Evolutionary conservation across 1,140 invertebrate species (phyloP), one percentile per base, ranked within the genome.

Genomic region (Homalodisca vitripennis): DNA sequence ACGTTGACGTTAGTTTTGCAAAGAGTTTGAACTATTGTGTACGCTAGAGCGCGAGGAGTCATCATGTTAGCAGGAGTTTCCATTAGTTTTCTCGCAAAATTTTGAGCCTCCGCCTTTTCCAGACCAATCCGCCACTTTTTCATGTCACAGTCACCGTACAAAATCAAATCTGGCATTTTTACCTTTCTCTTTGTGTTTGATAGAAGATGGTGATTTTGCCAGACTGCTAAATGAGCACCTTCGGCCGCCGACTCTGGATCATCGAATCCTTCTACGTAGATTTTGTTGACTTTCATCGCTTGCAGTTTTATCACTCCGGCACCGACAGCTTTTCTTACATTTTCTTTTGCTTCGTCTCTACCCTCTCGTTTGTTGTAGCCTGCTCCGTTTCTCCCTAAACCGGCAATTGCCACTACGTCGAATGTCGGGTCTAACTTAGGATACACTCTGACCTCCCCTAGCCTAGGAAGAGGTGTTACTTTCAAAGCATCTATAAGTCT

Each of bases 31-130:
- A 82, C 80, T 10, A 81, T 79, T 67, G 79, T 78, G 74, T 83
- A 78, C 13, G 83, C 83, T 78, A 88, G 89, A 3, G 78, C 81
- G 3, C 83, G 84, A 13, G 88, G 88, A 3, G 86, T 88, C 77
- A 89, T 82, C 55, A 83, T 72, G 78, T 89, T 89, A 0, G 87
- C 83, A 3, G 88, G 87, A n/a, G 81, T 84, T 74, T 89, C 87
- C 81, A 84, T 87, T 14, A 89, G 75, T 70, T 80, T 79, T 10
- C 87, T 76, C 1, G 86, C 83, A 70, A 88, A 77, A 76, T 89
- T 88, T 74, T 89, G 88, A 3, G 84, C 84, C 34, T 85, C 82
- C 2, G 85, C 87, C 71, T 85, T 79, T 34, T 82, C 75, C 3
- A 79, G 55, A 2, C 88, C 88, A 70, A 80, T 80, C 67, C 81